Evolutionary conservation across 2,113 vertebrate species (phyloP), one percentile per base, ranked within the genome.

Genomic region (Erythrolamprus reginae): DNA sequence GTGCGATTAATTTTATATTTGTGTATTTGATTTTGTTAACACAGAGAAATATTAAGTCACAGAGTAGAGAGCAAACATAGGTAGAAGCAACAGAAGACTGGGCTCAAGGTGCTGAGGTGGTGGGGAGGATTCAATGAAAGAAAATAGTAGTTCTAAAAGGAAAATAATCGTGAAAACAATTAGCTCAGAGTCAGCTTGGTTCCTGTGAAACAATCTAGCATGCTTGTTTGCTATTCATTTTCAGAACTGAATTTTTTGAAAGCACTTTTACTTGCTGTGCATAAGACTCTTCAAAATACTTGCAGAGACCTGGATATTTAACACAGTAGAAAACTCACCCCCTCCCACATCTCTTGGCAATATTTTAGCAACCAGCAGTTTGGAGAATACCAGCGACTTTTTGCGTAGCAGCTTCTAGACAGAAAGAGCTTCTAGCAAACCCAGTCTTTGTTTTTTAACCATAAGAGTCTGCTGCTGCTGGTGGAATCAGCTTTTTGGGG

Each of bases 311-410:
- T 13, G 90, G 70, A 83, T 55, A 84, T 88, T 88, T 83, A 83
- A 56, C 90, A 84, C 53, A 58, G 53, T 61, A 45, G 53, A 88
- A 88, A 83, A 83, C 52, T 28, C 47, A n/a, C 28, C 83, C 89
- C 24, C 86, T 53, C 86, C 51, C 48, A 26, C 45, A 13, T 52
- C 53, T 58, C 90, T 91, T 91, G 90, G 90, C 86, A 91, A 91
- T 84, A 91, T 91, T 91, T 84, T 88, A 88, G 86, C 86, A 91
- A 91, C 86, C 90, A 91, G 90, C 90, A 91, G 90, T 91, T 91
- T 91, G 86, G 90, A 91, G 90, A 87, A 91, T 91, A 91, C 86
- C 65, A 82, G 65, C 65, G 65, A 91, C 86, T 91, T 88, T 83
- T 88, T 91, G 53, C 24, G 45, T 58, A 48, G 52, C 70, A 82